A percentile compares a stretch with the other conserved stretches of the same genome.
Conservation (phyloP, 2,113 vertebrate species). For the Sterrhoptilus dennistouni region DNA sequence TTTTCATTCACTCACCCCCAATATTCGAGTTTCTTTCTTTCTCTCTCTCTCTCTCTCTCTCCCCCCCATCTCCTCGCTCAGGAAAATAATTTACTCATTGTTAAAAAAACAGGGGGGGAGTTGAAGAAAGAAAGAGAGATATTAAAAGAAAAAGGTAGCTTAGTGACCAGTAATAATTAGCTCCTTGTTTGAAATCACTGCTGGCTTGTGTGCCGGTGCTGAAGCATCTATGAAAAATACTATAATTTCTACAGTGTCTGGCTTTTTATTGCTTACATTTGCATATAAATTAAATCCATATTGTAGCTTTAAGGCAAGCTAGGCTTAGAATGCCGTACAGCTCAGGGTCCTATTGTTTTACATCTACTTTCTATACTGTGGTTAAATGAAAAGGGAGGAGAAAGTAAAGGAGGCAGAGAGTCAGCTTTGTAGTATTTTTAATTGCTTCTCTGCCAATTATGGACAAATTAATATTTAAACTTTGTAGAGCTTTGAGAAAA, state of each 20-base stretch:
- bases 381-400: conserved; percentile 77
- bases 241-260: conserved; percentile 91
- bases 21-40: conserved; percentile 58
- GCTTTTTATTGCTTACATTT: conserved; percentile 97
- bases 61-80: neutral
- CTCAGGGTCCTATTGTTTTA: conserved; percentile 92
- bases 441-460: conserved; percentile 81
- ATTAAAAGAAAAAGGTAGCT: conserved; percentile 68
- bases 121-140: conserved; percentile 37
- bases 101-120: conserved; percentile 1
- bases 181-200: conserved; percentile 70
- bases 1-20: conserved; percentile 70
- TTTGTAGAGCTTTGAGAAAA: conserved; percentile 69
- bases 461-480: conserved; percentile 84
- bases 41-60: neutral
- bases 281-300: conserved; percentile 99
- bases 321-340: conserved; percentile 84
- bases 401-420: conserved; percentile 76
- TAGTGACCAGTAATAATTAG: conserved; percentile 78
- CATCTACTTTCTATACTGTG: conserved; percentile 82
- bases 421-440: conserved; percentile 79
- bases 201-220: conserved; percentile 58
- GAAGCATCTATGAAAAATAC: conserved; percentile 79
- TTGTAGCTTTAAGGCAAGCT: conserved; percentile 95
- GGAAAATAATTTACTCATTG: conserved; percentile 74